A percentile compares a stretch with the other conserved stretches of the same genome.
Conservation (phyloP, 1,140 invertebrate genomes). For the Halyomorpha halys region DNA sequence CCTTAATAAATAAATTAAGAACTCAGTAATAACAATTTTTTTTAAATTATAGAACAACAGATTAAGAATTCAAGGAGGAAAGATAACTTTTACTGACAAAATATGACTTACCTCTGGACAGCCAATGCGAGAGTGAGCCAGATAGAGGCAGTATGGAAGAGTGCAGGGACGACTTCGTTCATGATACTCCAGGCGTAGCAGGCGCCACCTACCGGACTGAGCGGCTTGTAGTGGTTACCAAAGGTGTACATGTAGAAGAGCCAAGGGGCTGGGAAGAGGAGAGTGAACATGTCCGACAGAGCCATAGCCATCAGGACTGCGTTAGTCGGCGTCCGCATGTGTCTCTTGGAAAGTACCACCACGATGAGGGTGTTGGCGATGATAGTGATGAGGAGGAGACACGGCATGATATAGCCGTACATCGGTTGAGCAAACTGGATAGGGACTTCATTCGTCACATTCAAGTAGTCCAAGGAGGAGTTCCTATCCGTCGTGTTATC, state of each 20-base stretch:
- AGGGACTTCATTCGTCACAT: conserved; percentile 53
- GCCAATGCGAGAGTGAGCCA: conserved; percentile 81
- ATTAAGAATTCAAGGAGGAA: too few relatives aligned
- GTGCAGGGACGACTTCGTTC: conserved; percentile 73
- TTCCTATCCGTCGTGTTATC: neutral
- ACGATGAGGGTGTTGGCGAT: conserved; percentile 83
- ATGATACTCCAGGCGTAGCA: conserved; percentile 70
- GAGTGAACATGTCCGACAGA: conserved; percentile 82
- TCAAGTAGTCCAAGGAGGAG: conserved; percentile 36
- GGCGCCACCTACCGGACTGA: conserved; percentile 51
- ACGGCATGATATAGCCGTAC: conserved; percentile 69
- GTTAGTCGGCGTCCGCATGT: conserved; percentile 61
- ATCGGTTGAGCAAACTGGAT: conserved; percentile 55
- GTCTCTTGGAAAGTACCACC: conserved; percentile 58
- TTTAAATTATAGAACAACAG: too few relatives aligned
- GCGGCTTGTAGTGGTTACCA: conserved; percentile 67
- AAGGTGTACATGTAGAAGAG: conserved; percentile 85
- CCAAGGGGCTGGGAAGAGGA: conserved; percentile 77
- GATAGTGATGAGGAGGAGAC: conserved; percentile 77
- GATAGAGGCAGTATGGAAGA: conserved; percentile 86
- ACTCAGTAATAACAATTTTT: too few relatives aligned
- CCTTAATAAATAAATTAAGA: too few relatives aligned
- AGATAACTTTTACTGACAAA: too few relatives aligned
- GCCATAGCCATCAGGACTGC: conserved; percentile 71
- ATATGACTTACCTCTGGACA: conserved; percentile 50